Base-by-base conservation (phyloP, 2,113 vertebrate species). In the Nycticebus coucang region DNA sequence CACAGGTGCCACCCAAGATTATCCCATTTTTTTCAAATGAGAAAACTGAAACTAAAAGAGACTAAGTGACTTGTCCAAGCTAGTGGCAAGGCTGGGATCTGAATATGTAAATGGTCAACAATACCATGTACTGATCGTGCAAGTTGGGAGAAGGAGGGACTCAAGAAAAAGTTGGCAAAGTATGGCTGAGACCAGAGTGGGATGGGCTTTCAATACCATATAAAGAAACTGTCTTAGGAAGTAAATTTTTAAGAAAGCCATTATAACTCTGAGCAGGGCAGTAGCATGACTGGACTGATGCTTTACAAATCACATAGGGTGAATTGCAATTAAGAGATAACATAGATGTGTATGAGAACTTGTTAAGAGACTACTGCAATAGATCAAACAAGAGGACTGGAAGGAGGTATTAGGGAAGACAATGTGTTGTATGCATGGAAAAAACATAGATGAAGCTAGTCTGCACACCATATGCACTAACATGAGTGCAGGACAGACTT, bases 21-120 rank as follows among this genome's bases (percentile, higher is more conserved):
- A 24, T n/a, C 14, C 59, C 24, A 77, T 41, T 59, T 96, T 94
- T 93, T 97, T 92, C 24, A 87, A 81, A 85, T 66, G 28, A 85
- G 30, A 96, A 50, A 85, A 30, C 19, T 26, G 33, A 90, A 12
- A 26, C 11, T 68, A 68, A 87, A n/a, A 91, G 37, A 80, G 13
- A 8, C 28, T 81, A 91, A 80, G 24, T 92, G 45, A 84, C 15
- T 90, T 92, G 24, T 15, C 7, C 17, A 80, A 55, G 64, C 68
- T 93, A 91, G 81, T 50, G 66, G 30, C 21, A 55, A 78, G 82
- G 57, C 4, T 5, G 77, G 24, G 5, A 75, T 84, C 45, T 45
- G 33, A 90, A 69, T 5, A 94, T 10, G 4, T 22, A 80, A 26
- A 59, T 13, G 75, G 64, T 89, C 26, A 89, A 53, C 10, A 66